phyloP scores from a whole-genome alignment of 2,888 invertebrate genomes.

The Drosophila borealis region DNA sequence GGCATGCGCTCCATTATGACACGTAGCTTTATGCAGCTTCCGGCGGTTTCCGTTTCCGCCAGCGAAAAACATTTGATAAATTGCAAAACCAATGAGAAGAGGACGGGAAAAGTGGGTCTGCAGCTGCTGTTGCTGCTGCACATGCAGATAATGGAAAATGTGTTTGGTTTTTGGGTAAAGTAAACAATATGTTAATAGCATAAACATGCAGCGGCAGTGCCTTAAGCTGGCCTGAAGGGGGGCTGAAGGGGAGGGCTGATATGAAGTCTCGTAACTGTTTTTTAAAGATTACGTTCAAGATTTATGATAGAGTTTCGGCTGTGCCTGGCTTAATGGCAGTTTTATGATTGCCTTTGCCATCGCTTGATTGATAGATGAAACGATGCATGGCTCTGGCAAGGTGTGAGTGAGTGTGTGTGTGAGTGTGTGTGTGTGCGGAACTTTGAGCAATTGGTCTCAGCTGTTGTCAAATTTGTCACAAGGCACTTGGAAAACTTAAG shows the following conservation, averaged over 20 bases:
- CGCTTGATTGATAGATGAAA: slow-evolving; percentile 67
- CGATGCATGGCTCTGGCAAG: slow-evolving; percentile 44
- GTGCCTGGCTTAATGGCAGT: slow-evolving; percentile 71
- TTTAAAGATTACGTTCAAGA: slow-evolving; percentile 74
- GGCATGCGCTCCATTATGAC: slow-evolving; percentile 50
- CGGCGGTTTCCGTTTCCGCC: slow-evolving; percentile 72
- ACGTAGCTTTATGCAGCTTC: slow-evolving; percentile 70
- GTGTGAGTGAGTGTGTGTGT: slow-evolving; percentile 15
- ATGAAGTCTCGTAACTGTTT: slow-evolving; percentile 33
- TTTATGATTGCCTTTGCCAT: slow-evolving; percentile 72
- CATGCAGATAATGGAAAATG: slow-evolving; percentile 72
- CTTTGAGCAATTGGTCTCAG: slow-evolving; percentile 72
- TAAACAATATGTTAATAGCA: slow-evolving; percentile 78
- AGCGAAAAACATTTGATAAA: slow-evolving; percentile 68
- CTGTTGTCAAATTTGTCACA: slow-evolving; percentile 80
- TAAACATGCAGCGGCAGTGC: slow-evolving; percentile 18
- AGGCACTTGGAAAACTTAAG: slow-evolving; percentile 67
- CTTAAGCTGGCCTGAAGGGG: neutral
- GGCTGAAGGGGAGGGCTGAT: neutral
- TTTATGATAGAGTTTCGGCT: slow-evolving; percentile 65
- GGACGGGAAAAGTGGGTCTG: neutral
- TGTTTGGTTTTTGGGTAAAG: slow-evolving; percentile 59
- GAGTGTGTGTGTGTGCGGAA: slow-evolving; percentile 9
- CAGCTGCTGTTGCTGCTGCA: slow-evolving; percentile 42
- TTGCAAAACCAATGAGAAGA: slow-evolving; percentile 59